These are phyloP conservation scores for Manacus vitellinus DNA, from an alignment of 2,113 vertebrate genomes.

Conservation along the genomic window DNA sequence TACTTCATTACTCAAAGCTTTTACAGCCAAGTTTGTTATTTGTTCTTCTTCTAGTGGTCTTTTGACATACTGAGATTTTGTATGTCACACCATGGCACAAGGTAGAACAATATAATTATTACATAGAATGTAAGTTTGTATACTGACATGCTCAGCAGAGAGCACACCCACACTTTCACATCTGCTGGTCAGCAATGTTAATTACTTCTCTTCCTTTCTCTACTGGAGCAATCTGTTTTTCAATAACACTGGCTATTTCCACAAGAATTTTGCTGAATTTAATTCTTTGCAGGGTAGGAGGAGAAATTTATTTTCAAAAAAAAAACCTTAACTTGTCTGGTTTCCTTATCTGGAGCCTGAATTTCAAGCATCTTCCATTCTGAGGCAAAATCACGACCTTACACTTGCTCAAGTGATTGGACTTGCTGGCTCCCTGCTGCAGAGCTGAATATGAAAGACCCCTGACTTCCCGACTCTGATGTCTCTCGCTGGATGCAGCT, in stretches of 20 bases:
- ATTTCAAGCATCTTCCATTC: not conserved
- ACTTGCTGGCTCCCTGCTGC: not conserved
- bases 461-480: not conserved
- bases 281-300: accelerated
- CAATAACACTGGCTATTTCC: not conserved
- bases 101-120: not conserved
- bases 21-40: not conserved
- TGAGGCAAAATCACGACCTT: not conserved
- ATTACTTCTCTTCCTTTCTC: not conserved
- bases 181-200: not conserved
- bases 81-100: not conserved
- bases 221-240: not conserved
- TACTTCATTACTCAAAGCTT: not conserved
- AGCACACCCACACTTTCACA: not conserved
- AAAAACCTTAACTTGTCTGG: not conserved
- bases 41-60: not conserved
- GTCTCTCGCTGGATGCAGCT: not conserved
- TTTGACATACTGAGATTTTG: not conserved
- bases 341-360: not conserved
- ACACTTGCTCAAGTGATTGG: not conserved
- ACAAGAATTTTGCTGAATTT: not conserved
- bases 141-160: not conserved
- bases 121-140: not conserved
- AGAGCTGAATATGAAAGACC: not conserved
- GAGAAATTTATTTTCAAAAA: not conserved